phyloP scores from a whole-genome alignment of 2,797 vertebrate species.

The Hypotaenidia okinawae region DNA sequence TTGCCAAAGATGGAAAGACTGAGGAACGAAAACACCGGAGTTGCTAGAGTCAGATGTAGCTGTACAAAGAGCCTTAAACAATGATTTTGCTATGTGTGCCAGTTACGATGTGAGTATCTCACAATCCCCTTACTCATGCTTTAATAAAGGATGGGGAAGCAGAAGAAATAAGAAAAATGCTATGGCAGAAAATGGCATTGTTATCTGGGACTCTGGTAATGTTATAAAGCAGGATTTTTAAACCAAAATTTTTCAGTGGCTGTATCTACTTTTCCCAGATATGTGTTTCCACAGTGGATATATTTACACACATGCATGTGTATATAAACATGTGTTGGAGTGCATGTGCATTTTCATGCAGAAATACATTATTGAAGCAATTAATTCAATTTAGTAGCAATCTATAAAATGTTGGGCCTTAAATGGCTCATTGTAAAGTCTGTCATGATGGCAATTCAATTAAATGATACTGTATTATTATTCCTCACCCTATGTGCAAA shows the following conservation, averaged over 20 bases:
- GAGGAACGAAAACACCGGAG: background rate
- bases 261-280: background rate
- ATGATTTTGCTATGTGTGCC: background rate
- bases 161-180: background rate
- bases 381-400: conserved; percentile 6
- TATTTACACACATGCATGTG: background rate
- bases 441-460: conserved; percentile 24
- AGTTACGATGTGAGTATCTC: background rate
- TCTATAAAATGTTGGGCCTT: background rate
- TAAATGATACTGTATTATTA: conserved; percentile 43
- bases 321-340: background rate
- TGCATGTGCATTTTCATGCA: rapidly evolving
- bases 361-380: background rate
- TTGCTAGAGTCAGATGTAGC: background rate
- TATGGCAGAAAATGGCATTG: background rate
- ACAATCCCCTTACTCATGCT: background rate
- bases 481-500: conserved; percentile 17
- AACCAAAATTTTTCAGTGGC: background rate
- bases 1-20: background rate
- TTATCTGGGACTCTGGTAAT: background rate
- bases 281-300: background rate
- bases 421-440: conserved; percentile 12
- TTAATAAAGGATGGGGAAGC: background rate
- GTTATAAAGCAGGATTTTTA: background rate
- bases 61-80: background rate